phyloP scores from a whole-genome alignment of 2,797 vertebrate species.

The Mycteria americana region DNA sequence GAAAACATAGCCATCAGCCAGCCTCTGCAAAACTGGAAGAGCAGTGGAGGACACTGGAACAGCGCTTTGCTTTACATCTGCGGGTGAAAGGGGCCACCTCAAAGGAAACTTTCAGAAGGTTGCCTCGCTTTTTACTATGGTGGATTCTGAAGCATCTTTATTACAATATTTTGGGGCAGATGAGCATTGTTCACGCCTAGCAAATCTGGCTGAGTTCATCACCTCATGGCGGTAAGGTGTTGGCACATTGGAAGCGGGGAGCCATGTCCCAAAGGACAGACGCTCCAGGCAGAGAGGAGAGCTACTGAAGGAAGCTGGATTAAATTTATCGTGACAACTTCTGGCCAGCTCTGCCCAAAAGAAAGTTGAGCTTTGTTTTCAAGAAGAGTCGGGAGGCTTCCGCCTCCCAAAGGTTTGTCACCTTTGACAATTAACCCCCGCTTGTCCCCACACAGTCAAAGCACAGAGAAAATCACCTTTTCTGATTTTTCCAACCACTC shows the following conservation, averaged over 20 bases:
- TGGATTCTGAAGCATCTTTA: background rate
- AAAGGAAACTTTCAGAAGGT: background rate
- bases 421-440: background rate
- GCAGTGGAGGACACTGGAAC: background rate
- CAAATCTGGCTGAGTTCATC: background rate
- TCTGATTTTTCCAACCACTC: background rate
- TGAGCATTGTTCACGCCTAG: background rate
- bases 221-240: rapidly evolving
- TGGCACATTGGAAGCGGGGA: background rate
- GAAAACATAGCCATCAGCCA: background rate
- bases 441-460: background rate
- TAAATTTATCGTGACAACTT: background rate
- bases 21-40: background rate
- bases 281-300: background rate
- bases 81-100: background rate
- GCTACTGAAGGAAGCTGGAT: background rate
- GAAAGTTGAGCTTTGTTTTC: background rate
- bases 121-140: background rate
- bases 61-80: background rate
- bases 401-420: background rate
- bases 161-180: background rate
- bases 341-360: background rate
- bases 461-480: background rate
- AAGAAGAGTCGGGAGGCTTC: background rate
- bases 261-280: background rate